Conservation (phyloP, 2,113 vertebrate genomes). For the Falco punctatus region DNA sequence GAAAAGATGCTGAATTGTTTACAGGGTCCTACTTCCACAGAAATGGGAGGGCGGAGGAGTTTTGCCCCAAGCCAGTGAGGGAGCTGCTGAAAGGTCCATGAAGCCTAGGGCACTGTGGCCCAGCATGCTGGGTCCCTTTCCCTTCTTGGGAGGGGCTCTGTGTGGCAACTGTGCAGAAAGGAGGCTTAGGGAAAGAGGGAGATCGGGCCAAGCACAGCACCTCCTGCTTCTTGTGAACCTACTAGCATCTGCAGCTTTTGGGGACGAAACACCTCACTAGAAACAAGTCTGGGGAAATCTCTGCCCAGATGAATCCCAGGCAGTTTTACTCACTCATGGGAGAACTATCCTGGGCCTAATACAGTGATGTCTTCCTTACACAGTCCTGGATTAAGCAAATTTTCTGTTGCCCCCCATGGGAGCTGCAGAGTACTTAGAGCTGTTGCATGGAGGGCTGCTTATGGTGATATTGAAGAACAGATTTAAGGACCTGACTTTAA, state of each 20-base stretch:
- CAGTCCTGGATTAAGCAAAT: neutral
- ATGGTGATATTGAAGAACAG: neutral
- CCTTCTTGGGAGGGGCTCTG: neutral
- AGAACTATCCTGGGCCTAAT: neutral
- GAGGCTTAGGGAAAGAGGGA: neutral
- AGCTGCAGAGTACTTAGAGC: neutral
- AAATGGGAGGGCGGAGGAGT: neutral
- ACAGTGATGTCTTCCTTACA: neutral
- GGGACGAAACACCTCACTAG: neutral
- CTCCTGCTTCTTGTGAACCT: neutral
- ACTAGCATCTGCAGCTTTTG: neutral
- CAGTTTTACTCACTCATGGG: neutral
- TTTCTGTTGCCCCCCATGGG: neutral
- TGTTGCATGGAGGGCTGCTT: neutral
- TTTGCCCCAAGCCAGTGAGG: neutral
- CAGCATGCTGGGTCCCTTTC: neutral
- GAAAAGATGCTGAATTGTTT: neutral
- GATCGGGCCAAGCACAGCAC: neutral
- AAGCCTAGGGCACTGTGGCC: neutral
- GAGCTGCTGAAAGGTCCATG: neutral
- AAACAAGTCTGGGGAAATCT: neutral
- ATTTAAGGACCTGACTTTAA: neutral
- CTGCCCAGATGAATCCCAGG: neutral
- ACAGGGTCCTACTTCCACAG: neutral
- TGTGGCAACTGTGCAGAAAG: neutral